Conservation (phyloP, 2,113 vertebrate species). For the Procavia capensis region DNA sequence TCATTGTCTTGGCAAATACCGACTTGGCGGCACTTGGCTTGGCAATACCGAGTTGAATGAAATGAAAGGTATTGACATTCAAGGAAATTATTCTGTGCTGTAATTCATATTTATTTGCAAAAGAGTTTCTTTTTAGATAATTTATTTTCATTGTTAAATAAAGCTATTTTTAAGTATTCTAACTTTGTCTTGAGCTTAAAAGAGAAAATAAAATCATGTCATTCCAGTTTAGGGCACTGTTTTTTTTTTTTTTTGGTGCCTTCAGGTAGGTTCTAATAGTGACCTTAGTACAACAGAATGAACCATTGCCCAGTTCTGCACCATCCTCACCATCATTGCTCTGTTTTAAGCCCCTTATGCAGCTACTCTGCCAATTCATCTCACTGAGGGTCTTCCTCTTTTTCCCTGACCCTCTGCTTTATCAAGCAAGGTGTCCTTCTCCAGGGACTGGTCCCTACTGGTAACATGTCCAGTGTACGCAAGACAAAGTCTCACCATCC, state of each 20-base stretch:
- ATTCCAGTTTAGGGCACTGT: not conserved
- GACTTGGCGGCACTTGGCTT: not conserved
- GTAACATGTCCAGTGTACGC: too few relatives aligned
- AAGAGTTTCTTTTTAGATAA: constrained; percentile 8
- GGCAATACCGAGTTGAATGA: not conserved
- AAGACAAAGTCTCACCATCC: too few relatives aligned
- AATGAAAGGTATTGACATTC: not conserved
- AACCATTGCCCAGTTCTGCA: not conserved
- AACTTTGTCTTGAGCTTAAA: not conserved
- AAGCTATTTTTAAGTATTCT: not conserved
- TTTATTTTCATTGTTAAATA: not conserved
- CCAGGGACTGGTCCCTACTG: too few relatives aligned
- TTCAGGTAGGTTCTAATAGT: not conserved
- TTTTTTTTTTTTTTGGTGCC: not conserved
- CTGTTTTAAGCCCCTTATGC: not conserved
- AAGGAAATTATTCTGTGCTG: not conserved
- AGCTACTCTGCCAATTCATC: not conserved
- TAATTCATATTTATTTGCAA: not conserved
- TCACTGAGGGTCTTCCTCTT: not conserved
- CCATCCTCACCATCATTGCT: not conserved
- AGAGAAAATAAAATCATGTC: not conserved
- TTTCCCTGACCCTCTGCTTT: not conserved
- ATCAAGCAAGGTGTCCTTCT: not conserved
- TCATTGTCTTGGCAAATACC: not conserved
- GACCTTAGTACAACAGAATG: not conserved